These are phyloP conservation scores for human (Homo sapiens) DNA, from an alignment of 2,113 vertebrate genomes.

Conservation along the genomic window DNA sequence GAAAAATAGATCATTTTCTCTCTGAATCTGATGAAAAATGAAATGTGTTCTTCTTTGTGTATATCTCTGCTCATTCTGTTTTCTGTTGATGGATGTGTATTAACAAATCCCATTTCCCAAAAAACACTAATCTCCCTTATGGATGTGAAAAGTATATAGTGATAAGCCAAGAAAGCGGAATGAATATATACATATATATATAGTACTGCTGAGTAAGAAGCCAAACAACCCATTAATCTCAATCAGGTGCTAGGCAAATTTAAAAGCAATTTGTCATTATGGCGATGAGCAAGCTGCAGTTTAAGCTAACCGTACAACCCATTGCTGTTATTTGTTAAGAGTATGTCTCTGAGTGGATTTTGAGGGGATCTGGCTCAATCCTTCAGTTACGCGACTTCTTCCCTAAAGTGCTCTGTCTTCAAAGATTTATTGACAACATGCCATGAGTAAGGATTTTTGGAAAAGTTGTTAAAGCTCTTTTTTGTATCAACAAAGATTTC, in stretches of 20 bases:
- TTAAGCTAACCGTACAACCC: conserved; percentile 77
- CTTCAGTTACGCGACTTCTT: conserved; percentile 63
- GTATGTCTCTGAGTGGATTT: conserved; percentile 82
- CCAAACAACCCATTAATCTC: conserved; percentile 87
- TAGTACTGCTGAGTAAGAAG: conserved; percentile 88
- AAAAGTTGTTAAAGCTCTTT: conserved; percentile 28
- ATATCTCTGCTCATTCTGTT: conserved; percentile 78
- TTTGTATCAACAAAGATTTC: background rate
- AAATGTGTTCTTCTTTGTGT: conserved; percentile 77
- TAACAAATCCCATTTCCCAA: conserved; percentile 86
- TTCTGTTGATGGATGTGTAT: conserved; percentile 85
- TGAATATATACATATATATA: conserved; percentile 11
- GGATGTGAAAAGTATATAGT: conserved; percentile 82
- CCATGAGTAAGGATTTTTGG: conserved; percentile 52
- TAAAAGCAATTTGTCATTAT: conserved; percentile 90
- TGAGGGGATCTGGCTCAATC: conserved; percentile 61
- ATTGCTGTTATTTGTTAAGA: conserved; percentile 80
- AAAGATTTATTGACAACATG: conserved; percentile 77
- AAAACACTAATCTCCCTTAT: conserved; percentile 87
- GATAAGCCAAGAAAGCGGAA: conserved; percentile 82
- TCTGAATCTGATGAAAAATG: conserved; percentile 82
- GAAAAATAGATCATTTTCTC: conserved; percentile 81
- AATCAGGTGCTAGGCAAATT: conserved; percentile 82
- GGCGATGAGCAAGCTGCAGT: conserved; percentile 84
- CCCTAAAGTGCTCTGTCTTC: conserved; percentile 61